Evolutionary conservation across 92 coral and sea anemone species (phyloP), one percentile per base, ranked within the genome.

Genomic region (Galaxea fascicularis): DNA sequence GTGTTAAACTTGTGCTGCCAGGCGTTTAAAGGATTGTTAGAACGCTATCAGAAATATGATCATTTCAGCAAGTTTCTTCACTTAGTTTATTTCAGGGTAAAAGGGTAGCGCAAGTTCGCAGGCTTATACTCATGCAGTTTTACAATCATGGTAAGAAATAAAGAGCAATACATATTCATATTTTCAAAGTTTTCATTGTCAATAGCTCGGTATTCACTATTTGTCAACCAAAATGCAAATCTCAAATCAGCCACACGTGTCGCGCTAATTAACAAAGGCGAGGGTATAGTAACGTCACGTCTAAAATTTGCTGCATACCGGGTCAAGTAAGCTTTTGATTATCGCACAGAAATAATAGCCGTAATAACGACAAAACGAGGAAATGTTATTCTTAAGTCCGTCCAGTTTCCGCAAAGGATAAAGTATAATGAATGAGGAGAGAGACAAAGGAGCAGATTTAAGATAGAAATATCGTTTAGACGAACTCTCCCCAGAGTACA

Each of bases 211-310:
- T 12, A 20, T 8, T 24, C 4, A 39, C 35, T 28, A 26, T 79
- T 22, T 79, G 73, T 78, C 66, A 26, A 53, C 17, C 21, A 52
- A 67, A 79, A 79, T 79, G 84, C 84, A 79, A 79, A 79, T 65
- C 22, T 47, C 10, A 10, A 17, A 17, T 51, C 64, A 5, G 0
- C 10, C 25, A 79, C 75, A 79, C 84, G 53, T 79, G 84, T 25
- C 66, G 16, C 12, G n/a, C 84, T 51, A 29, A 15, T 21, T 13
- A 49, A 49, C 72, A 52, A 79, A 66, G 13, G 9, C 44, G 25
- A 25, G 35, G 56, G 11, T 8, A 18, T 4, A 13, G 10, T 26
- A 62, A 78, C 83, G 74, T 78, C 83, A 47, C 74, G 18, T 27
- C 45, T 26, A 27, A 24, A 60, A 21, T 22, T 60, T 60, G 8